A percentile compares a stretch with the other conserved stretches of the same genome.
Evolutionary conservation across 1,140 invertebrate species (phyloP).

Genomic region (Thaumetopoea pityocampa): DNA sequence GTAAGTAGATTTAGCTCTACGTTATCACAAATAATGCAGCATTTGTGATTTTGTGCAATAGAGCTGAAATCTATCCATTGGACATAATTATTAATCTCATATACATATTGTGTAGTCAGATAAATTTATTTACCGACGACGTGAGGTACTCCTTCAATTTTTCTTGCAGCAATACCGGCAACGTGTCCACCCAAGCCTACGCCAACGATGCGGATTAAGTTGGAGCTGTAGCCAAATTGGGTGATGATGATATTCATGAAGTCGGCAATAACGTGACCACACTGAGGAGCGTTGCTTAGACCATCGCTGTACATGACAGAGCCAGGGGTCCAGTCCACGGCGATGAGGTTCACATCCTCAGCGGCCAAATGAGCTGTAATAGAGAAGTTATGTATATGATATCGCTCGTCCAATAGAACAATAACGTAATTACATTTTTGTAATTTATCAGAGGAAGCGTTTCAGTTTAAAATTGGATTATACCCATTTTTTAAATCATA

Average conservation of each 20-base stretch:
- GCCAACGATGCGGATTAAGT: conserved; percentile 45
- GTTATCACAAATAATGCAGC: too few relatives aligned
- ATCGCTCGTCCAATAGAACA: background rate
- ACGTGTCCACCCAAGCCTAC: conserved; percentile 54
- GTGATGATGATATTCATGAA: conserved; percentile 47
- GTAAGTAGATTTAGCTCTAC: too few relatives aligned
- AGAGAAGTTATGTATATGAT: background rate
- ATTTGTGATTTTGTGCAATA: too few relatives aligned
- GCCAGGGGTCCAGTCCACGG: conserved; percentile 53
- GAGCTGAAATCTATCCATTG: too few relatives aligned
- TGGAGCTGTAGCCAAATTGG: conserved; percentile 37
- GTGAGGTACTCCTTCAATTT: conserved; percentile 33
- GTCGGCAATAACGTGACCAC: conserved; percentile 34
- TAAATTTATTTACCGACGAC: conserved; percentile 43
- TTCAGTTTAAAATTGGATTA: too few relatives aligned
- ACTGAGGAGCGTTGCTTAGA: conserved; percentile 41
- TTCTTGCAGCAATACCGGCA: conserved; percentile 50
- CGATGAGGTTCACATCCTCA: conserved; percentile 50
- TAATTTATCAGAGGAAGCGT: too few relatives aligned
- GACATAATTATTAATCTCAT: background rate
- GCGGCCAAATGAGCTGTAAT: conserved; percentile 32
- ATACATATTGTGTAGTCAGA: conserved; percentile 1
- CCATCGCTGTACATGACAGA: conserved; percentile 36
- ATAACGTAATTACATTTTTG: background rate
- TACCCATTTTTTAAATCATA: too few relatives aligned